phyloP scores from a whole-genome alignment of 2,113 vertebrate species.

The Gila orcuttii region DNA sequence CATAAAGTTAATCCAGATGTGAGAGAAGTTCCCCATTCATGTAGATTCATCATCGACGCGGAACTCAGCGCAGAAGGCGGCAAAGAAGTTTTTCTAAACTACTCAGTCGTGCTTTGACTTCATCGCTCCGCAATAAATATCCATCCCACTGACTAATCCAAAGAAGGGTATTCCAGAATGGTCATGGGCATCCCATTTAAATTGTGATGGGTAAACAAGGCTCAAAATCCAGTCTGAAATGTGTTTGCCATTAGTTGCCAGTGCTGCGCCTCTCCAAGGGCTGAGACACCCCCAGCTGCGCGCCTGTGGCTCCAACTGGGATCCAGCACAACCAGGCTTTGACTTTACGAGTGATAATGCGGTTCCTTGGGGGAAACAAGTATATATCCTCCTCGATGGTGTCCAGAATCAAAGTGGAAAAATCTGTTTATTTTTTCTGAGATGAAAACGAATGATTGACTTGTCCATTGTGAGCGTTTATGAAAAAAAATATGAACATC shows the following conservation, averaged over 20 bases:
- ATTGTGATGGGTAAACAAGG: constrained; percentile 69
- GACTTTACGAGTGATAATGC: not conserved
- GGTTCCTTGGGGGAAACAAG: not conserved
- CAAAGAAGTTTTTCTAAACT: constrained; percentile 4
- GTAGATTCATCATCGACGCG: not conserved
- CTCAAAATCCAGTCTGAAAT: constrained; percentile 76
- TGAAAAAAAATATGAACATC: not conserved
- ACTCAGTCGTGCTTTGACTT: not conserved
- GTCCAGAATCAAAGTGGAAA: not conserved
- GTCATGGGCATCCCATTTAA: constrained; percentile 69
- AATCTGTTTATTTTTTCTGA: not conserved
- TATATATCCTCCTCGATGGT: constrained; percentile 38
- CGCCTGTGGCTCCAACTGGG: constrained; percentile 67
- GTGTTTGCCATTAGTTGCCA: constrained; percentile 85
- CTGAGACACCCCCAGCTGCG: constrained; percentile 78
- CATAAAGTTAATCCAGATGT: constrained; percentile 37
- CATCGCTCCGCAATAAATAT: not conserved
- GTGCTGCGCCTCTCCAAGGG: constrained; percentile 61
- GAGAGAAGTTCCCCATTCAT: constrained; percentile 25
- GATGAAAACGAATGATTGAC: not conserved
- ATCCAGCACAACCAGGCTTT: constrained; percentile 51
- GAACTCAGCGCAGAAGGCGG: not conserved
- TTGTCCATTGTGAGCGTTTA: not conserved
- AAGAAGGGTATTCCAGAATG: constrained; percentile 61
- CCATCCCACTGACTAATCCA: constrained; percentile 40